Conservation (phyloP, 2,113 vertebrate genomes). For the Scortum barcoo region DNA sequence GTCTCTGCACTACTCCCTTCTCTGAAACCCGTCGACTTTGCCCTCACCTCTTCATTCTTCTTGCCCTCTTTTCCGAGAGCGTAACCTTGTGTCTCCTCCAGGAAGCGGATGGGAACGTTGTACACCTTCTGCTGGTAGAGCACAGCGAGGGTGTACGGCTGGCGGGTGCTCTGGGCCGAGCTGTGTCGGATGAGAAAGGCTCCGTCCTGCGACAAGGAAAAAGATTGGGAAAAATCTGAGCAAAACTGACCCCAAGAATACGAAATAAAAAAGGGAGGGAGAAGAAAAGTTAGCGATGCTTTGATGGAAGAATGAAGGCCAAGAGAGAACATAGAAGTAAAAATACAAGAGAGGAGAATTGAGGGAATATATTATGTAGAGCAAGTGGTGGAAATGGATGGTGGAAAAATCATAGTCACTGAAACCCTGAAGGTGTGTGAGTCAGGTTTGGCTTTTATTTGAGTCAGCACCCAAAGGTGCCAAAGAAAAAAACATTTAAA, state of each 20-base stretch:
- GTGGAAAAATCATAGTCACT: too few relatives aligned
- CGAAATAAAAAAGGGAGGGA: background rate
- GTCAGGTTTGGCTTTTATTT: conserved; percentile 7
- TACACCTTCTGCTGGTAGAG: conserved; percentile 88
- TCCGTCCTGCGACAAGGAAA: conserved; percentile 82
- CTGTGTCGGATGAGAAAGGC: conserved; percentile 88
- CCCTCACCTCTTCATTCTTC: conserved; percentile 86
- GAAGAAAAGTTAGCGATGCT: background rate
- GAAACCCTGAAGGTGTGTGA: background rate
- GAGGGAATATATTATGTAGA: background rate
- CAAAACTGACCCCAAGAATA: background rate
- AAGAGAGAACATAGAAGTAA: background rate
- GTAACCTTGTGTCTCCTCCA: conserved; percentile 79
- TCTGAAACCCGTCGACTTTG: background rate
- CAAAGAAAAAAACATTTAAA: background rate
- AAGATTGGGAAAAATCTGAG: background rate
- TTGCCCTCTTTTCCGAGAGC: conserved; percentile 89
- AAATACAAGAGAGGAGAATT: background rate
- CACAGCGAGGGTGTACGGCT: conserved; percentile 90
- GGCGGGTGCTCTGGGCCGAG: conserved; percentile 79
- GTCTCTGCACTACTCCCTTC: too few relatives aligned
- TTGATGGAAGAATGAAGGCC: background rate
- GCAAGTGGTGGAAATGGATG: background rate
- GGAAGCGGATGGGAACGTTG: conserved; percentile 89
- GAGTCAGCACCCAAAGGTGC: too few relatives aligned